A percentile compares a stretch with the other conserved stretches of the same genome.
Evolutionary conservation across 2,797 vertebrate species (phyloP).

Genomic region (Crypturellus tataupa): DNA sequence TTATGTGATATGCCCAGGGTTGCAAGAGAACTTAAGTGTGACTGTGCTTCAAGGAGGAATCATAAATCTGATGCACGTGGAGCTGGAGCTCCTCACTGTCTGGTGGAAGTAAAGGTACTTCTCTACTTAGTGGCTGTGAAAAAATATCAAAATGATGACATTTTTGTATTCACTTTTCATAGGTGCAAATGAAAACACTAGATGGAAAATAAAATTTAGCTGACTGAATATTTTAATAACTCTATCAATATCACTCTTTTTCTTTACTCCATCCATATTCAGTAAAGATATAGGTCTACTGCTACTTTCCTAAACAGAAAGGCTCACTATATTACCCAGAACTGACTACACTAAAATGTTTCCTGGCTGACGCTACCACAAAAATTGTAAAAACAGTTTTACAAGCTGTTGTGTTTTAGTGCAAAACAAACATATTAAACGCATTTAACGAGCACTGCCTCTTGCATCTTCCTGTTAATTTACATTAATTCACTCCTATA

Average conservation of each 20-base stretch:
- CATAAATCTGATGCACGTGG: neutral
- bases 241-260: neutral
- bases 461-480: constrained; percentile 31
- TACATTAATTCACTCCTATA: neutral
- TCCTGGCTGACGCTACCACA: constrained; percentile 36
- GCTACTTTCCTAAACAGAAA: neutral
- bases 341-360: constrained; percentile 11
- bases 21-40: neutral
- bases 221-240: neutral
- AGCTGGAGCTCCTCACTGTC: neutral
- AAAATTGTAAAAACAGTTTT: constrained; percentile 44
- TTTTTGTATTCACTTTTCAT: neutral
- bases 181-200: neutral
- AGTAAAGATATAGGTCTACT: neutral
- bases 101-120: neutral
- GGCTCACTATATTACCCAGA: neutral
- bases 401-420: constrained; percentile 42
- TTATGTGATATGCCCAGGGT: neutral
- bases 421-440: constrained; percentile 48
- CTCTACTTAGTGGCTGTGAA: neutral
- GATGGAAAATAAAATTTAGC: neutral
- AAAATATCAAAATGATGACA: neutral
- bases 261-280: neutral
- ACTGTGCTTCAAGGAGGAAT: neutral
- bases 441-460: neutral